These are phyloP conservation scores for Augochlorella aurata DNA, from an alignment of 2,888 invertebrate species.

Conservation along the genomic window DNA sequence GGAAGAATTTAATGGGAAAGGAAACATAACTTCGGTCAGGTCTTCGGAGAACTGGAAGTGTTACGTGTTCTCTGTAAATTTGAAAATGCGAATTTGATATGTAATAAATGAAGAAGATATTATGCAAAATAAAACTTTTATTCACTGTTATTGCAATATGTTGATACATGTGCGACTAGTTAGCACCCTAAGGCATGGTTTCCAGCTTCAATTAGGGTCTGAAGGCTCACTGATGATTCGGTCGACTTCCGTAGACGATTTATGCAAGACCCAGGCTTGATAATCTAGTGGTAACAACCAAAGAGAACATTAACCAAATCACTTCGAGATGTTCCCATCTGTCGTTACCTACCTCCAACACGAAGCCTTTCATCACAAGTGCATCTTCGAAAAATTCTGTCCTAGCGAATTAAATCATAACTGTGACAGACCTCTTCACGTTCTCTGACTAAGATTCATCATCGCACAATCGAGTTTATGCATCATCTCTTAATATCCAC, in stretches of 20 bases:
- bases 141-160: constrained; percentile 20
- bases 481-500: constrained; percentile 49
- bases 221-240: constrained; percentile 9
- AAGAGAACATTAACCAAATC: constrained; percentile 80
- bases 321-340: constrained; percentile 76
- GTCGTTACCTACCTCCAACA: constrained; percentile 80
- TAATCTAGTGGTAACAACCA: constrained; percentile 82
- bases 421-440: constrained; percentile 81
- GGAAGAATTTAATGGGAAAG: too few species aligned
- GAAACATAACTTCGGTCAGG: not conserved
- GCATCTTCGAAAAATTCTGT: constrained; percentile 70
- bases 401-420: constrained; percentile 80
- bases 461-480: constrained; percentile 2
- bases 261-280: constrained; percentile 78
- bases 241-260: constrained; percentile 76
- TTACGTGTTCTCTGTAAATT: too few species aligned
- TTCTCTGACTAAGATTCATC: constrained; percentile 80
- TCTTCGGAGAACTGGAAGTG: not conserved
- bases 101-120: not conserved
- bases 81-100: not conserved
- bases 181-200: not conserved
- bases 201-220: not conserved
- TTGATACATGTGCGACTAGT: constrained; percentile 2
- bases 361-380: too few species aligned
- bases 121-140: constrained; percentile 36